Evolutionary conservation across 2,113 vertebrate genomes (phyloP), one percentile per base, ranked within the genome.

Genomic region (Gobio gobio): DNA sequence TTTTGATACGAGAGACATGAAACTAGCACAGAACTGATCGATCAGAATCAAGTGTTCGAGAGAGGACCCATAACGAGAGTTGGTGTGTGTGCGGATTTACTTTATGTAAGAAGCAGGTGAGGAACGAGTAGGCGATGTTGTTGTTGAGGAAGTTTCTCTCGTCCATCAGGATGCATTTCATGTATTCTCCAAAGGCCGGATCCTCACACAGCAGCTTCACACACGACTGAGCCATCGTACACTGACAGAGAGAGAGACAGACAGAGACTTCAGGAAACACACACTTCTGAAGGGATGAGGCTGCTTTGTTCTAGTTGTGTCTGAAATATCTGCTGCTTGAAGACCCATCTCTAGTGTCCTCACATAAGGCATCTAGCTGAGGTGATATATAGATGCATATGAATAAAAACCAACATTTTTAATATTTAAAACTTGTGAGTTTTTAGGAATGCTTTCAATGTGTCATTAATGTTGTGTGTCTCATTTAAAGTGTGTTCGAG

Each of bases 131-230:
- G 2, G 97, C 97, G 66, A 96, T 88, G 43, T 94, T 98, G 93
- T 97, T 99, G 94, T 99, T 99, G 59, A 99, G 95, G 84, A 99
- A 99, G 78, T 94, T 96, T 89, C 98, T 95, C 94, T 99, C 97
- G 70, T 99, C 98, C 98, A 99, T 98, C 89, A 99, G 94, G 91
- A 99, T 97, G 79, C 97, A 98, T 88, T 99, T 99, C 89, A 99
- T 98, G 90, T 99, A 99, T 90, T 99, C 98, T 85, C 97, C 97
- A 90, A 99, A 99, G 74, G 98, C 97, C 0, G 98, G 97, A 86
- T 99, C 98, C 91, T 99, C 98, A 78, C 97, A 98, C 86, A 99
- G 95, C 85, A 99, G 96, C 93, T 99, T 99, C 88, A 99, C 95
- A 22, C 98, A 99, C 24, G 97, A 97, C 91, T 98, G 99, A 14